Evolutionary conservation across 2,888 invertebrate species (phyloP), one percentile per base, ranked within the genome.

Genomic region (Liposcelis brunnea): DNA sequence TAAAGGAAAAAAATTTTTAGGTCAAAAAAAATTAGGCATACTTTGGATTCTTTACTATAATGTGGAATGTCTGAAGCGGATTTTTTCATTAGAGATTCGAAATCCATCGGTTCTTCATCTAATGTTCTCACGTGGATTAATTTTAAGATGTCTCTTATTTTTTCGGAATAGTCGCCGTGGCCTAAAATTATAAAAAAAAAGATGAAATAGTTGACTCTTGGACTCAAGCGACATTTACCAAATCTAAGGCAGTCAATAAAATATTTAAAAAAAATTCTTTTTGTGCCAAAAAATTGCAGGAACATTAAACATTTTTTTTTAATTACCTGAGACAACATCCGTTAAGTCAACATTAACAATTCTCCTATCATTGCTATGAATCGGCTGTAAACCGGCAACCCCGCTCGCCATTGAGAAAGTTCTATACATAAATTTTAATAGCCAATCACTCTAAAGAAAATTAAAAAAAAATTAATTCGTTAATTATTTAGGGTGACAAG

Each of bases 361-460:
- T 52, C 70, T 61, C 36, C 66, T 55, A 52, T 68, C 61, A 14
- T 65, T 55, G 59, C 67, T 66, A 35, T 63, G 61, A 19, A 77
- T 61, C 8, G 72, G 68, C 49, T 67, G 65, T 2, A 75, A 64
- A 3, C 77, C 77, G 21, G 76, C 75, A 31, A 77, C 72, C 19
- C 64, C 66, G 31, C 71, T 57, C 33, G 71, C 68, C 47, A 70
- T 72, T 16, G 73, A 71, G 44, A 76, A 67, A 12, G 76, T 74
- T 36, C 77, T 65, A 56, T 75, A 77, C 40, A 78, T 57, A 55
- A 77, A 76, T 59, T 72, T 71, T 49, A 77, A 58, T 43, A 77
- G 59, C 77, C 77, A 77, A 56, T 77, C 77, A 31, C 67, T 65
- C 71, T 70, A 55, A 10, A 55, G 36, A 44, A 46, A 51, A 48